Evolutionary conservation across 37 sponge, comb jelly and placozoan genomes (phyloP), one percentile per base, ranked within the genome.

Genomic region (Aphrocallistes beatrix): DNA sequence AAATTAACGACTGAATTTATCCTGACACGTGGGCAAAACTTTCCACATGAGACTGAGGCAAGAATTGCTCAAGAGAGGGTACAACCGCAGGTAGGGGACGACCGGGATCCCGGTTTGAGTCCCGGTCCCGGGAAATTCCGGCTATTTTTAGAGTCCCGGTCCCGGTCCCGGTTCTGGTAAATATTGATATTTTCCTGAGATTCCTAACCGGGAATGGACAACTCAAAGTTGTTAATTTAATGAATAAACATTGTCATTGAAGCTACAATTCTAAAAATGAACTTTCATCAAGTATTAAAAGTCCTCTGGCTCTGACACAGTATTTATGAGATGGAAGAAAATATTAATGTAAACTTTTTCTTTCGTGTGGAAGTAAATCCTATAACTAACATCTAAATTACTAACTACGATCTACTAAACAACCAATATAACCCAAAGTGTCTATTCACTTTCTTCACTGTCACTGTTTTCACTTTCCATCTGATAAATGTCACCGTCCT

Each of bases 21-120:
- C n/a, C n/a, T n/a, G n/a, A n/a, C n/a, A n/a, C n/a, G n/a, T n/a
- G n/a, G n/a, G n/a, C n/a, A n/a, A n/a, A n/a, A n/a, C n/a, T n/a
- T n/a, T n/a, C n/a, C n/a, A n/a, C n/a, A n/a, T n/a, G n/a, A n/a
- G n/a, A n/a, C n/a, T n/a, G n/a, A n/a, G n/a, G n/a, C n/a, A n/a
- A n/a, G n/a, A n/a, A n/a, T n/a, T n/a, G n/a, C n/a, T n/a, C n/a
- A n/a, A n/a, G n/a, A n/a, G n/a, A n/a, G n/a, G n/a, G n/a, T n/a
- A n/a, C n/a, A n/a, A n/a, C n/a, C n/a, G n/a, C n/a, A n/a, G n/a
- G n/a, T 47, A 60, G 75, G 25, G 75, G n/a, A 32, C 75, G 75
- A 60, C 75, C 75, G 75, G 75, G 75, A 60, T 60, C 75, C 75
- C 75, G 75, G 75, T 60, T 60, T 60, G n/a, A 60, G 75, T 60